phyloP scores from a whole-genome alignment of 1,140 invertebrate species.

The Procambarus clarkii region DNA sequence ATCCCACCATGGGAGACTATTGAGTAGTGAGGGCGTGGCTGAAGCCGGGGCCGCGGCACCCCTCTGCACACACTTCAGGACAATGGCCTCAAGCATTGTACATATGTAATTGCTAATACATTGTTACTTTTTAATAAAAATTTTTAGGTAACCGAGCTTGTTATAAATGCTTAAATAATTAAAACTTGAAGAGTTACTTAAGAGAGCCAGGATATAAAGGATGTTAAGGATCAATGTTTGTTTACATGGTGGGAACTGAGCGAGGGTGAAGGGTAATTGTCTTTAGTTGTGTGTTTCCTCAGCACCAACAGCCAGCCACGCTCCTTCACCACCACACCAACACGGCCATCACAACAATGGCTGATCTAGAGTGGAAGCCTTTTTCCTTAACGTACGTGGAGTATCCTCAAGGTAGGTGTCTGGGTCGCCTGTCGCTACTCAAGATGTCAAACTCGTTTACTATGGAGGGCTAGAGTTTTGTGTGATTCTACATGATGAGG shows the following conservation, averaged over 20 bases:
- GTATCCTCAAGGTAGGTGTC: conserved; percentile 40
- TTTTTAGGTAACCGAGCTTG: not conserved
- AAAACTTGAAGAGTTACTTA: not conserved
- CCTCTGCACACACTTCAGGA: not conserved
- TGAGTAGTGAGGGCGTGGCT: too few species aligned
- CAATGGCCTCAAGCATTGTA: not conserved
- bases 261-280: not conserved
- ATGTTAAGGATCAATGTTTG: conserved; percentile 5
- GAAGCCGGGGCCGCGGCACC: too few species aligned
- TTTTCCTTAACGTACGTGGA: conserved; percentile 54
- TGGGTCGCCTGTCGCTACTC: too few species aligned
- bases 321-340: not conserved
- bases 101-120: not conserved
- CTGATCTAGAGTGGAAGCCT: conserved; percentile 49
- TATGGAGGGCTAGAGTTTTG: too few species aligned
- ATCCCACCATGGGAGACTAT: too few species aligned
- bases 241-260: not conserved
- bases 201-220: conserved; percentile 4
- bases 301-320: not conserved
- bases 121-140: not conserved
- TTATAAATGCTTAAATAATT: not conserved
- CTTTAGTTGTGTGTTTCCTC: not conserved
- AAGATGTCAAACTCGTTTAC: too few species aligned
- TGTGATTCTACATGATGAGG: too few species aligned
- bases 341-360: not conserved